These are phyloP conservation scores for Galeruca laticollis DNA, from an alignment of 2,888 invertebrate species.

Conservation along the genomic window DNA sequence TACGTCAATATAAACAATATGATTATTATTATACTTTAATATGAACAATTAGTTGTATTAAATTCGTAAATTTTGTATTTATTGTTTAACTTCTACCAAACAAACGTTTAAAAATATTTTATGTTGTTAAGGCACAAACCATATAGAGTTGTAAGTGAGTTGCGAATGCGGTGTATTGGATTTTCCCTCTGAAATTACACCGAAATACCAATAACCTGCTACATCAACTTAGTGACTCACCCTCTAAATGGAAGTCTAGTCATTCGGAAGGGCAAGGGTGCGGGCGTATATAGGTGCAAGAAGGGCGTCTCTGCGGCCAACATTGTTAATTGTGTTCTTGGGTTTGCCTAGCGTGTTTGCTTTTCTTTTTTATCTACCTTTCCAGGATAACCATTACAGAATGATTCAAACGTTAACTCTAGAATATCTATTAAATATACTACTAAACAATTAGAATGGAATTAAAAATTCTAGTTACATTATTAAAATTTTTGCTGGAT, in stretches of 20 bases:
- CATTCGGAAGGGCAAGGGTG: slow-evolving; percentile 14
- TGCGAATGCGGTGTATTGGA: background rate
- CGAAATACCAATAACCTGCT: slow-evolving; percentile 11
- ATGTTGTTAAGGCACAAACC: too few relatives aligned
- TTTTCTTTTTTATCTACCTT: slow-evolving; percentile 1
- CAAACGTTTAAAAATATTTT: too few relatives aligned
- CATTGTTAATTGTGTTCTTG: background rate
- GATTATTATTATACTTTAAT: too few relatives aligned
- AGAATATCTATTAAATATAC: background rate
- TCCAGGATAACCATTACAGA: background rate
- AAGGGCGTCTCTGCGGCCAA: background rate
- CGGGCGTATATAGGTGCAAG: background rate
- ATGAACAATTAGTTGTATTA: too few relatives aligned
- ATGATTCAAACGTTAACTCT: background rate
- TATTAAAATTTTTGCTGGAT: too few relatives aligned
- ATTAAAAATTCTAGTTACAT: too few relatives aligned
- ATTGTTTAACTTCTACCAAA: too few relatives aligned
- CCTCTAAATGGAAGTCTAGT: slow-evolving; percentile 1
- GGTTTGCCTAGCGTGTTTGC: background rate
- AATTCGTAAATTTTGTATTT: too few relatives aligned
- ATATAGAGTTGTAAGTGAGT: too few relatives aligned
- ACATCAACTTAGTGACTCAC: slow-evolving; percentile 17
- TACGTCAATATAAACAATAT: too few relatives aligned
- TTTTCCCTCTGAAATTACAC: slow-evolving; percentile 1
- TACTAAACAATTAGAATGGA: background rate